Evolutionary conservation across 2,888 invertebrate species (phyloP), one percentile per base, ranked within the genome.

Genomic region (Pterobdella sp.): DNA sequence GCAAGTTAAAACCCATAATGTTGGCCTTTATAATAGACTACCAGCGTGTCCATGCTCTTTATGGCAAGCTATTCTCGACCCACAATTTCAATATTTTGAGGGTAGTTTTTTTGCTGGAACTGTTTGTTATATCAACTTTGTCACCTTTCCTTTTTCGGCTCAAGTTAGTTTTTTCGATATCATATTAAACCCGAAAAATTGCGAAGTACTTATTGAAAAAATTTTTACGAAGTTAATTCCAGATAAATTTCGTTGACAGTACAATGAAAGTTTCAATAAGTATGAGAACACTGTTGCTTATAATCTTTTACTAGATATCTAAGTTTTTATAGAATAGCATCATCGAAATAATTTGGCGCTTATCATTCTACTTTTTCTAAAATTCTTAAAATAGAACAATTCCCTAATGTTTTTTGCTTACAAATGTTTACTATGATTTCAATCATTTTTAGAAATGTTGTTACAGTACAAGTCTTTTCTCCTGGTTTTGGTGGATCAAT

Each of bases 51-150:
- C 74, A 0, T 74, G 74, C 63, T 36, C 49, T 2, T 37, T 72
- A n/a, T 74, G 74, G 74, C 74, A 74, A 49, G 74, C 74, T 34
- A 66, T 72, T 1, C 37, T 49, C 35, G 74, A 74, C 60, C 68
- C 72, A 1, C 49, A 68, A 0, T 74, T 72, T 64, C 34, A 29
- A 1, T 56, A 37, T 7, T 65, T 72, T 66, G 1, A 1, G 10
- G 34, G 34, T 34, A 36, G 63, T 18, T 71, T 1, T 22, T 29
- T 22, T 31, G 36, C 29, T 1, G 37, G 52, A 1, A 42, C 34
- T 37, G 18, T 65, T 31, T 74, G 74, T 35, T 73, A 36, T 29
- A 52, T 52, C 7, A 32, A 37, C 34, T 74, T 72, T 52, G 65
- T 72, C 3, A 31, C 42, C 4, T 74, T 60, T 60, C 10, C 42